Base-by-base conservation (phyloP, 2,113 vertebrate species). In the Mesembrinibis cayennensis region DNA sequence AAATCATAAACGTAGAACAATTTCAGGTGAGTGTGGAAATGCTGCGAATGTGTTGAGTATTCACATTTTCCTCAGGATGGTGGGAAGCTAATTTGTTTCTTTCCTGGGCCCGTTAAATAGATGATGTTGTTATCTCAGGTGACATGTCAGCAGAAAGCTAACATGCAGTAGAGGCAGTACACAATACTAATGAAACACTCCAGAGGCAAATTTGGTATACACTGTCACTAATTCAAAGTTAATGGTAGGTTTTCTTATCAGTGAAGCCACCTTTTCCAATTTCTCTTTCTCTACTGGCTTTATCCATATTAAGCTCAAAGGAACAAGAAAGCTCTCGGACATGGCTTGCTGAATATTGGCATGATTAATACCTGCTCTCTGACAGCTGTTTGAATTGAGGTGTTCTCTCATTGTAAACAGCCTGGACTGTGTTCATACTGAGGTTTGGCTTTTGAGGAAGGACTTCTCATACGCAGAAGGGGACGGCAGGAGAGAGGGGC, bases 181-280 rank as follows among this genome's bases (percentile, higher is more conserved):
- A 97, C 82, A 97, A 97, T 91, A 95, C 92, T 94, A 96, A 92
- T 89, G 74, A 95, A 97, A 97, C 78, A 82, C 91, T 96, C 90
- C 82, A 93, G 90, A 96, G 94, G 84, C 67, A 95, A 98, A 96
- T 90, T 97, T 96, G 50, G 73, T 91, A 82, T 59, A 81, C 83
- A 85, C 76, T 90, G 95, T 83, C 95, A 94, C 89, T 98, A 97
- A 98, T 97, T 97, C 96, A 89, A 77, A 97, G 92, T 97, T 97
- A 89, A 97, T 90, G 96, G 93, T 49, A 70, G 97, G 90, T 87
- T 97, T 97, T 80, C 98, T 98, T 98, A 98, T 98, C 98, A 97
- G 96, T 32, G 72, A 88, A 98, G 77, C 81, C 97, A 97, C 96
- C 97, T 98, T 98, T 98, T 95, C 93, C 96, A 92, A 95, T 97